Conservation (phyloP, 2,113 vertebrate genomes). For the Brachyistius frenatus region DNA sequence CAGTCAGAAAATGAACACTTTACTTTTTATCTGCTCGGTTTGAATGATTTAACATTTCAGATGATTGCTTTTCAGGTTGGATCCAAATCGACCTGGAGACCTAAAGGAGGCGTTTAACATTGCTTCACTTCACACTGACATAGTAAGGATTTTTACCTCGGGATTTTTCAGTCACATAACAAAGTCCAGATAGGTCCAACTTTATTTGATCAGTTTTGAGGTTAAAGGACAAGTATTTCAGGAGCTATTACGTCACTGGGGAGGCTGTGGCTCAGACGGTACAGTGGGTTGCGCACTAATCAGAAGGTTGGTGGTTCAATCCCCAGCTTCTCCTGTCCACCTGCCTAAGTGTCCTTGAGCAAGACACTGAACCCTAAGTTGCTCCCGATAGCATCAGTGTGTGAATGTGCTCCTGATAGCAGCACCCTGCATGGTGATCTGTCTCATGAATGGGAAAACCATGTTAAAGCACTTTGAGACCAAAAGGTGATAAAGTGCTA, state of each 20-base stretch:
- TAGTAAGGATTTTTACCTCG: conserved; percentile 64
- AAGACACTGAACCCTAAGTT: too few relatives aligned
- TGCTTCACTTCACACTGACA: conserved; percentile 48
- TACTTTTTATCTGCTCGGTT: not conserved
- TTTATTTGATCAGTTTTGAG: not conserved
- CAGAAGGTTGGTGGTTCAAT: too few relatives aligned
- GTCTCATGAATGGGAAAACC: too few relatives aligned
- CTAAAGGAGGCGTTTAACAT: conserved; percentile 84
- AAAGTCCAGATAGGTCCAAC: not conserved
- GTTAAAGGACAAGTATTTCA: conserved; percentile 21
- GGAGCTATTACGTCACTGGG: not conserved
- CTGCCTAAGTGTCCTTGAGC: too few relatives aligned
- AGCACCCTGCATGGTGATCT: too few relatives aligned
- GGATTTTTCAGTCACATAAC: not conserved
- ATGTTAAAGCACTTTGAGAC: too few relatives aligned
- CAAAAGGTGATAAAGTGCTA: too few relatives aligned
- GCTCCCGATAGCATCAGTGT: too few relatives aligned
- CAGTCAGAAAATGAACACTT: not conserved
- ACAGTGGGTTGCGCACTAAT: too few relatives aligned
- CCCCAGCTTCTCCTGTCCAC: too few relatives aligned
- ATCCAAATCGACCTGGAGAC: conserved; percentile 77
- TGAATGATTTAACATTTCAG: not conserved
- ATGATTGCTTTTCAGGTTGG: conserved; percentile 70
- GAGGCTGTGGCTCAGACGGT: not conserved
- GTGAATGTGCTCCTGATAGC: too few relatives aligned